phyloP scores from a whole-genome alignment of 2,113 vertebrate genomes.

The Crotalus viridis region DNA sequence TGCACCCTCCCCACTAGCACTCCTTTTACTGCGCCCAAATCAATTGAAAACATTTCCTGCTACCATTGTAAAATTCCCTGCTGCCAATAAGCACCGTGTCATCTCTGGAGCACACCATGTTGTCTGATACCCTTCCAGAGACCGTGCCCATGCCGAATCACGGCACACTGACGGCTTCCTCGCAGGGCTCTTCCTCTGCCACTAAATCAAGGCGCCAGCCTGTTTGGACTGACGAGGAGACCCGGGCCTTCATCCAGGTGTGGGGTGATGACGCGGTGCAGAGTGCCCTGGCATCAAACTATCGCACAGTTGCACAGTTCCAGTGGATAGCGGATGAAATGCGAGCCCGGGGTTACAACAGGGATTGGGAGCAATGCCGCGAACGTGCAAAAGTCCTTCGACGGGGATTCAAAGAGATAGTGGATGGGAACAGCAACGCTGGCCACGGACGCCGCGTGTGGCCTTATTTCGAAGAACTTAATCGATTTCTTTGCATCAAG shows the following conservation, averaged over 20 bases:
- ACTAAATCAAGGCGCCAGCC: slow-evolving; percentile 29
- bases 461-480: slow-evolving; percentile 26
- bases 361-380: slow-evolving; percentile 30
- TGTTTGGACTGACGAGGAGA: slow-evolving; percentile 30
- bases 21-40: slow-evolving; percentile 7
- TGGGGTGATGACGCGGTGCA: slow-evolving; percentile 31
- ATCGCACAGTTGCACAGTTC: slow-evolving; percentile 27
- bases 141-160: slow-evolving; percentile 33
- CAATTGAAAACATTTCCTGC: slow-evolving; percentile 21
- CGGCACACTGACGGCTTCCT: slow-evolving; percentile 16
- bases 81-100: slow-evolving; percentile 14
- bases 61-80: slow-evolving; percentile 21
- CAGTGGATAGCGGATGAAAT: slow-evolving; percentile 33
- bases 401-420: slow-evolving; percentile 29
- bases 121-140: slow-evolving; percentile 39
- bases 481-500: slow-evolving; percentile 34
- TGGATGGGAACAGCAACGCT: slow-evolving; percentile 27
- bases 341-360: slow-evolving; percentile 32
- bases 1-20: not conserved
- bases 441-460: slow-evolving; percentile 20
- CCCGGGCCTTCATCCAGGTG: slow-evolving; percentile 37
- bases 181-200: slow-evolving; percentile 26
- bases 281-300: slow-evolving; percentile 26
- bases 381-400: slow-evolving; percentile 31
- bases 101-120: slow-evolving; percentile 29